Conservation (phyloP, 2,797 vertebrate genomes). For the Rallus crepitans region DNA sequence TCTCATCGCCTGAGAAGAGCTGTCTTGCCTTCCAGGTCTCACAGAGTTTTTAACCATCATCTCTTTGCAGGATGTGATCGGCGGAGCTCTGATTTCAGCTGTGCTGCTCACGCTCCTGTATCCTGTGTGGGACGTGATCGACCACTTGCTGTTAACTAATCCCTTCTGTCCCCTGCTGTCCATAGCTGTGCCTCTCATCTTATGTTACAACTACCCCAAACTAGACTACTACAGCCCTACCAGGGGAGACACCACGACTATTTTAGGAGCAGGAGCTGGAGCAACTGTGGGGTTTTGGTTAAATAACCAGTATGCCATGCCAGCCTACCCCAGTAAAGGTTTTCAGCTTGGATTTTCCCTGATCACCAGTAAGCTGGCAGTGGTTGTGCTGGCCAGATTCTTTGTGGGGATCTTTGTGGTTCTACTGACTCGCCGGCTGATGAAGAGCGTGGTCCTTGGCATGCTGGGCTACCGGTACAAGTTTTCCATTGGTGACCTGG, state of each 20-base stretch:
- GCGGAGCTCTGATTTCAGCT: conserved; percentile 84
- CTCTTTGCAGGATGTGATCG: conserved; percentile 89
- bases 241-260: conserved; percentile 91
- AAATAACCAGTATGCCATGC: conserved; percentile 74
- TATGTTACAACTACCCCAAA: conserved; percentile 91
- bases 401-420: conserved; percentile 79
- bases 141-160: conserved; percentile 86
- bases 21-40: background rate
- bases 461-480: conserved; percentile 81
- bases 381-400: conserved; percentile 71
- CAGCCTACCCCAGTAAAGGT: conserved; percentile 60
- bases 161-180: conserved; percentile 82
- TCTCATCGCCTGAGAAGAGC: background rate
- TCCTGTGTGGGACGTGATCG: conserved; percentile 88
- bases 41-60: background rate
- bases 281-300: conserved; percentile 90
- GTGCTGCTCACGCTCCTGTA: conserved; percentile 81
- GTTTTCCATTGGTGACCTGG: conserved; percentile 72
- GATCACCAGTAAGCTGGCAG: conserved; percentile 10
- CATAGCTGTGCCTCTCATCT: conserved; percentile 81
- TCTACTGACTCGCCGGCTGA: conserved; percentile 82
- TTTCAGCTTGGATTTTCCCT: conserved; percentile 76
- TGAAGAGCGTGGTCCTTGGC: conserved; percentile 80
- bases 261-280: conserved; percentile 86
- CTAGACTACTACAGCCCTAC: conserved; percentile 92